These are phyloP conservation scores for Lateolabrax maculatus DNA, from an alignment of 2,797 vertebrate species.

Conservation along the genomic window DNA sequence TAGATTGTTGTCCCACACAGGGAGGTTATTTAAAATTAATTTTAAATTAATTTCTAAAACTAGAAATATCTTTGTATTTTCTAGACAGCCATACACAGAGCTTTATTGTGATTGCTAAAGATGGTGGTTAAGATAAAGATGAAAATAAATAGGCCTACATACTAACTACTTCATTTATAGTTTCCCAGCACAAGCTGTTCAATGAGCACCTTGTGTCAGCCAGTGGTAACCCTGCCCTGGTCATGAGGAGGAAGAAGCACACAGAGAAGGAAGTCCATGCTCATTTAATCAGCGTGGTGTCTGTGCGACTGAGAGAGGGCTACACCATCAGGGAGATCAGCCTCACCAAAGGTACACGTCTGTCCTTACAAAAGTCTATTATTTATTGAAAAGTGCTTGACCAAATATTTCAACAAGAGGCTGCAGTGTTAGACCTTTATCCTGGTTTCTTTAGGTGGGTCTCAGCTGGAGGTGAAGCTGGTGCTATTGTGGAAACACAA, in stretches of 20 bases:
- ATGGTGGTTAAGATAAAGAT: not conserved
- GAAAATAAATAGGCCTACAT: not conserved
- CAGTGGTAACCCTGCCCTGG: constrained; percentile 95
- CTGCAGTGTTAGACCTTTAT: not conserved
- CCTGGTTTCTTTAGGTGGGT: constrained; percentile 84
- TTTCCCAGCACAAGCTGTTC: constrained; percentile 97
- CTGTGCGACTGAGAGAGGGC: constrained; percentile 95
- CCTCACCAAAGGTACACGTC: constrained; percentile 91
- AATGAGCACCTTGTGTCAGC: constrained; percentile 97
- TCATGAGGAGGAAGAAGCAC: constrained; percentile 96
- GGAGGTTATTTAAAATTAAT: not conserved
- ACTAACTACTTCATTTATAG: constrained; percentile 74
- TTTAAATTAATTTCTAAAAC: not conserved
- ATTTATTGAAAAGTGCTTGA: not conserved
- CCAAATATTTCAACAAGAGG: not conserved
- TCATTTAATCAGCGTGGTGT: constrained; percentile 94
- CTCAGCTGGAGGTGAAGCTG: constrained; percentile 96
- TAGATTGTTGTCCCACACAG: not conserved
- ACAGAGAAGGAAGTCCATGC: constrained; percentile 97
- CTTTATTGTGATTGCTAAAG: not conserved
- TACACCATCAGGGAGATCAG: constrained; percentile 97
- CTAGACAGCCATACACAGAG: not conserved
- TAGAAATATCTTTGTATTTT: too few species aligned
- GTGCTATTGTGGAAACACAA: constrained; percentile 98
- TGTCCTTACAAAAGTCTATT: not conserved